Conservation (phyloP, 2,113 vertebrate species). For the Natator depressus region DNA sequence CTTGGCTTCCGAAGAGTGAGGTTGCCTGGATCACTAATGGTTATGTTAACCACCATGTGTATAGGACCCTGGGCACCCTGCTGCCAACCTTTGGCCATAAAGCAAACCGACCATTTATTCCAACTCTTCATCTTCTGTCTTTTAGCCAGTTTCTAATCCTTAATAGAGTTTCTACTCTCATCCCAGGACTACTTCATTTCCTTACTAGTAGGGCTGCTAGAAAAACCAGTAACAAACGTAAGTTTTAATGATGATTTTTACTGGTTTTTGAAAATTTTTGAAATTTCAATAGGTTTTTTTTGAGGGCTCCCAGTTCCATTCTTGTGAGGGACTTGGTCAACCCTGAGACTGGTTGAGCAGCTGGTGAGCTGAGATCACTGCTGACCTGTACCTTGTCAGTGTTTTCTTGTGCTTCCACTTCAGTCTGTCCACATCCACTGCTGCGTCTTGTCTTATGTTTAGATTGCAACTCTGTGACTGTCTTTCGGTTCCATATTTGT, state of each 20-base stretch:
- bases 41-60: not conserved
- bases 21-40: not conserved
- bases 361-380: fast-evolving
- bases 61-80: not conserved
- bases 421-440: not conserved
- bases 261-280: not conserved
- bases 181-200: not conserved
- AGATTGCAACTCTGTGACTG: not conserved
- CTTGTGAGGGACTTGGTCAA: not conserved
- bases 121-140: not conserved
- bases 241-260: not conserved
- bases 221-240: not conserved
- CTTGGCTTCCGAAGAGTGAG: not conserved
- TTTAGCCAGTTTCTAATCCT: not conserved
- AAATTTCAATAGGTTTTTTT: not conserved
- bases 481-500: not conserved
- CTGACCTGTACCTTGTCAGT: not conserved
- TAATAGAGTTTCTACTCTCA: not conserved
- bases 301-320: no score
- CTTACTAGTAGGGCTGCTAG: not conserved
- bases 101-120: not conserved
- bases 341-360: not conserved
- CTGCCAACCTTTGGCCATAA: not conserved
- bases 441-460: not conserved
- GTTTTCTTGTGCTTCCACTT: not conserved